phyloP scores from a whole-genome alignment of 2,888 invertebrate species.

The Rotaria macrura region DNA sequence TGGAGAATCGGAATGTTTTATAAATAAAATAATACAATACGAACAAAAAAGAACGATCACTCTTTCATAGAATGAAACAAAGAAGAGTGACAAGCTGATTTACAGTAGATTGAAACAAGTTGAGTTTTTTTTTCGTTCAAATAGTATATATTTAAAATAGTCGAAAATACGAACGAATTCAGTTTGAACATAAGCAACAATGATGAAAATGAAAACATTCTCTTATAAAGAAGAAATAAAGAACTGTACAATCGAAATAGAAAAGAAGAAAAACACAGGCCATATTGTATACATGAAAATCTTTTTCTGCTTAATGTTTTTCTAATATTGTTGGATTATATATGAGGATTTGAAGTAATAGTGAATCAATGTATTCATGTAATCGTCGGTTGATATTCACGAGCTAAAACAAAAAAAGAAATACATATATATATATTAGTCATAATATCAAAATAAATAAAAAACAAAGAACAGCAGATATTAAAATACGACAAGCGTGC shows the following conservation, averaged over 20 bases:
- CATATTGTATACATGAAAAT: background rate
- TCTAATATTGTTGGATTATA: constrained; percentile 1
- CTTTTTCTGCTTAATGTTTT: background rate
- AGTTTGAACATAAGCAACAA: background rate
- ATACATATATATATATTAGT: too few species aligned
- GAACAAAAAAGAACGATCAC: background rate
- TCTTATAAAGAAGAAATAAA: background rate
- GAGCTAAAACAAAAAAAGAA: background rate
- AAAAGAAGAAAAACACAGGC: background rate
- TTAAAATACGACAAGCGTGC: too few species aligned
- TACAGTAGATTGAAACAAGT: too few species aligned
- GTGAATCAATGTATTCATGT: background rate
- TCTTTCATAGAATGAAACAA: background rate
- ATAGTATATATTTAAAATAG: too few species aligned
- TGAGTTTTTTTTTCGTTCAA: too few species aligned
- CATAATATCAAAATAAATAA: too few species aligned
- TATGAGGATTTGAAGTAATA: background rate
- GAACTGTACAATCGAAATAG: background rate
- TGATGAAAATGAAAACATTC: background rate
- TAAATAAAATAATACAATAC: background rate
- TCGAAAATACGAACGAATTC: background rate
- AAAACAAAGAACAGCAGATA: too few species aligned
- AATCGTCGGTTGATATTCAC: background rate
- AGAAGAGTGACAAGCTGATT: background rate
- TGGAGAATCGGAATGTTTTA: background rate